These are phyloP conservation scores for Spodoptera exigua DNA, from an alignment of 2,888 invertebrate genomes.

Conservation along the genomic window DNA sequence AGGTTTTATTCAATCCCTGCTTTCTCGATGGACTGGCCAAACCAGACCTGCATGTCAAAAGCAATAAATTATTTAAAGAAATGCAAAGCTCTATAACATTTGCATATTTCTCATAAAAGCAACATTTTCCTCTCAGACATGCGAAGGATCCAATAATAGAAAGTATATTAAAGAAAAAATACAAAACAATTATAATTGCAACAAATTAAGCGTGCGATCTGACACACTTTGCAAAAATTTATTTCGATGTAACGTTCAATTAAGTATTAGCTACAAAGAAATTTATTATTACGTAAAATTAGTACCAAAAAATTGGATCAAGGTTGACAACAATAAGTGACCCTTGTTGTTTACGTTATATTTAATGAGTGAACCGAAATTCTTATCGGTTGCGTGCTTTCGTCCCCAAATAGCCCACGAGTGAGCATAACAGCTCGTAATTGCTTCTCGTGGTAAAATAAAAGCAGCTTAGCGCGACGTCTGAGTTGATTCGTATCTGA, in stretches of 20 bases:
- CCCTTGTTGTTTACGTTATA: slow-evolving; percentile 75
- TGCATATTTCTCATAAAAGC: slow-evolving; percentile 46
- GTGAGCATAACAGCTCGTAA: slow-evolving; percentile 74
- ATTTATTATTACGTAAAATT: slow-evolving; percentile 41
- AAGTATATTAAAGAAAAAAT: slow-evolving; percentile 20
- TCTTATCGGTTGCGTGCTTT: slow-evolving; percentile 79
- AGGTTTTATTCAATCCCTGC: not conserved
- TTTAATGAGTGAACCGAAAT: slow-evolving; percentile 80
- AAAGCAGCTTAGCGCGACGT: slow-evolving; percentile 70
- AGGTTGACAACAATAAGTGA: slow-evolving; percentile 67
- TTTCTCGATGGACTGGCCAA: slow-evolving; percentile 2
- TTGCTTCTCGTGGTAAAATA: slow-evolving; percentile 75
- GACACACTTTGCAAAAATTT: slow-evolving; percentile 64
- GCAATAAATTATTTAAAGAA: slow-evolving; percentile 40
- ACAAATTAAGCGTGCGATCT: slow-evolving; percentile 49
- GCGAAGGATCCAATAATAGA: slow-evolving; percentile 45
- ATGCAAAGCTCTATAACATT: slow-evolving; percentile 37
- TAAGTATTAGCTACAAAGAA: slow-evolving; percentile 36
- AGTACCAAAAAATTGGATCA: slow-evolving; percentile 75
- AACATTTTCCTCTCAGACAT: slow-evolving; percentile 41
- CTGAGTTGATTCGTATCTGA: slow-evolving; percentile 79
- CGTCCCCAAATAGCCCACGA: slow-evolving; percentile 66
- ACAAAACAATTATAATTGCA: slow-evolving; percentile 23
- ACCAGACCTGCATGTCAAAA: slow-evolving; percentile 36
- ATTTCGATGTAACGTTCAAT: slow-evolving; percentile 51